Percentiles rank a stretch among this genome's conserved stretches.
Conservation (phyloP, 2,888 invertebrate genomes). For the Acholoe squamosa region DNA sequence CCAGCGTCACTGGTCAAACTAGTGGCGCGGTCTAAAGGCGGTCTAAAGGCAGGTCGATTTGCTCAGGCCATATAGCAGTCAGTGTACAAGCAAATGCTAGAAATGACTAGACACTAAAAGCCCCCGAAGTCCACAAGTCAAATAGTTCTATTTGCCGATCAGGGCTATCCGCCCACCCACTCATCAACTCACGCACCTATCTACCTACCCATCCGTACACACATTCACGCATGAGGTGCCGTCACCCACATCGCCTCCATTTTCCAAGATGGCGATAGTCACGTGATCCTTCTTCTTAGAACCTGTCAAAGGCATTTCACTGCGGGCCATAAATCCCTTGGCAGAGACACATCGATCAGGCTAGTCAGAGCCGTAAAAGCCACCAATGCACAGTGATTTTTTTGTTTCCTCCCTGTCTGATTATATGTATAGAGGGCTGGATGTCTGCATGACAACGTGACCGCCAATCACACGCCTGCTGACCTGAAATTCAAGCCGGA, state of each 20-base stretch:
- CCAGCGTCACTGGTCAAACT: background rate
- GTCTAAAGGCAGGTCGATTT: conserved; percentile 13
- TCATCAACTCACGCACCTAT: background rate
- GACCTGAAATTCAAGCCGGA: conserved; percentile 14
- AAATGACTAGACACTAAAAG: conserved; percentile 58
- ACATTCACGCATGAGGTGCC: background rate
- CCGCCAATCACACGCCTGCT: background rate
- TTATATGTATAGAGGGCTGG: background rate
- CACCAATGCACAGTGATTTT: background rate
- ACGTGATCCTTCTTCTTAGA: conserved; percentile 37
- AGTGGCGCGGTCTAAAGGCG: background rate
- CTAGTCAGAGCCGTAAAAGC: background rate
- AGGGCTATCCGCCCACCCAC: background rate
- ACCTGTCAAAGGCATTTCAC: conserved; percentile 19
- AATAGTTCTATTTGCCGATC: conserved; percentile 40
- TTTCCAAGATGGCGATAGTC: conserved; percentile 29
- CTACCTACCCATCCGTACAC: background rate
- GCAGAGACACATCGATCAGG: conserved; percentile 10
- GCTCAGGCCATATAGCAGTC: background rate
- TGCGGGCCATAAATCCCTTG: conserved; percentile 13
- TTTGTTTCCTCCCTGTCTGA: conserved; percentile 18
- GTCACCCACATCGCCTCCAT: background rate
- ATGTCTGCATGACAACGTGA: background rate
- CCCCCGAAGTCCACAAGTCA: conserved; percentile 34
- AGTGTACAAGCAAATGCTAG: conserved; percentile 40